Conservation (phyloP, 2,797 vertebrate species). For the Amazona finschi region DNA sequence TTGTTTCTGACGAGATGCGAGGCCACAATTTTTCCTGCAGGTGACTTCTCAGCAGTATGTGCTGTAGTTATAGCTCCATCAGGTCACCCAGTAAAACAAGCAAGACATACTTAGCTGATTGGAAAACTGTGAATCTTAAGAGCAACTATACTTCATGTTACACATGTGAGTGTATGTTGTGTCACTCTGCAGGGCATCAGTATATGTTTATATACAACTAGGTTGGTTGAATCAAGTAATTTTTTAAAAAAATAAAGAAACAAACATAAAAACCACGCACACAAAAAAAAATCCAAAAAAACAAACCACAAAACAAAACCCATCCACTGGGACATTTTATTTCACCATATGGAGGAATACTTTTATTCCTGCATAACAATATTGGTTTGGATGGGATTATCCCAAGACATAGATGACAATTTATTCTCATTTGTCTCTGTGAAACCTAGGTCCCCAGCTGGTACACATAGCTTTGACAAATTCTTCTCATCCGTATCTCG, state of each 20-base stretch:
- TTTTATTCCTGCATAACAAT: not conserved
- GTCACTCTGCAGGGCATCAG: not conserved
- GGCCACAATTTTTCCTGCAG: constrained; percentile 36
- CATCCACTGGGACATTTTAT: not conserved
- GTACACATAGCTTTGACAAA: not conserved
- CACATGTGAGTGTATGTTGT: not conserved
- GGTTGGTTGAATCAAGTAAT: not conserved
- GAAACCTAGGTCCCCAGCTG: not conserved
- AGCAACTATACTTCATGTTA: not conserved
- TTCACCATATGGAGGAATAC: not conserved
- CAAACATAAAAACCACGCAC: not conserved
- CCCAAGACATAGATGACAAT: not conserved
- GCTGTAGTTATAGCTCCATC: not conserved
- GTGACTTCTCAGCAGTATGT: not conserved
- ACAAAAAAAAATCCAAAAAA: not conserved
- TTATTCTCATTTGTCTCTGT: not conserved
- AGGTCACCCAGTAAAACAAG: constrained; percentile 39
- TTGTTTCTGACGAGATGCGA: constrained; percentile 42
- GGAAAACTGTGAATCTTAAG: constrained; percentile 25
- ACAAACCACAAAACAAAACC: not conserved
- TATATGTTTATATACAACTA: not conserved
- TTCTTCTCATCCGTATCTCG: not conserved
- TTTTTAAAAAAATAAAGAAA: not conserved
- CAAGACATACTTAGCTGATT: constrained; percentile 54
- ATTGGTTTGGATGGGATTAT: not conserved